Percentiles rank a stretch among this genome's conserved stretches.
These are phyloP conservation scores for Artemia sinica DNA, from an alignment of 2,888 invertebrate species.

Conservation along the genomic window DNA sequence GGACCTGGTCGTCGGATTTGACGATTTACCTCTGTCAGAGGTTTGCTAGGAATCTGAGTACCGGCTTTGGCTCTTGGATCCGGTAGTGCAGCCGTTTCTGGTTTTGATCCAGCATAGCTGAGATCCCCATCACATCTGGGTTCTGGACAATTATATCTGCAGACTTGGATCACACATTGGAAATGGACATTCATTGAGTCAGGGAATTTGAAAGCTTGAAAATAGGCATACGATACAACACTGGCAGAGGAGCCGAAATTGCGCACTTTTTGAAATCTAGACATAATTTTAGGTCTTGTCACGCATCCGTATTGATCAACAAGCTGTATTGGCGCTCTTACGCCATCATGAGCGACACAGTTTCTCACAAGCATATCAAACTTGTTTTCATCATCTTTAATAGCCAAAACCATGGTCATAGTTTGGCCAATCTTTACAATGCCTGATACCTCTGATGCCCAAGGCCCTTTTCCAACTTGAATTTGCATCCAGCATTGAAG, in stretches of 20 bases:
- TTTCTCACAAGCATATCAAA: conserved; percentile 87
- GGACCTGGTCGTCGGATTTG: conserved; percentile 3
- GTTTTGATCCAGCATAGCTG: conserved; percentile 21
- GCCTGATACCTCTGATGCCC: conserved; percentile 91
- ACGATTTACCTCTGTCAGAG: not conserved
- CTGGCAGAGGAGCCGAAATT: conserved; percentile 87
- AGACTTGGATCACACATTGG: conserved; percentile 89
- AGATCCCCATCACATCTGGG: conserved; percentile 53
- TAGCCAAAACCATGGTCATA: conserved; percentile 90
- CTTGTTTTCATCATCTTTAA: conserved; percentile 87
- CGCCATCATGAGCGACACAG: conserved; percentile 85
- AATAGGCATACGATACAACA: conserved; percentile 83
- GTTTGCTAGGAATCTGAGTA: not conserved
- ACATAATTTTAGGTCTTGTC: conserved; percentile 80
- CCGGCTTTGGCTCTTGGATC: conserved; percentile 30
- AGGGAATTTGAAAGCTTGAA: conserved; percentile 92
- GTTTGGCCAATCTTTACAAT: conserved; percentile 90
- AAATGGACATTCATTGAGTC: conserved; percentile 94
- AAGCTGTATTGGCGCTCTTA: conserved; percentile 75
- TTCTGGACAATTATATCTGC: conserved; percentile 79
- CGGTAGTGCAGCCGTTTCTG: conserved; percentile 28
- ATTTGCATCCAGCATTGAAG: conserved; percentile 95
- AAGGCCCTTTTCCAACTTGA: conserved; percentile 85
- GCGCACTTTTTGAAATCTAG: conserved; percentile 81
- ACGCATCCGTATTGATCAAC: conserved; percentile 87